Evolutionary conservation across 2,113 vertebrate species (phyloP).

Genomic region (Castor canadensis): DNA sequence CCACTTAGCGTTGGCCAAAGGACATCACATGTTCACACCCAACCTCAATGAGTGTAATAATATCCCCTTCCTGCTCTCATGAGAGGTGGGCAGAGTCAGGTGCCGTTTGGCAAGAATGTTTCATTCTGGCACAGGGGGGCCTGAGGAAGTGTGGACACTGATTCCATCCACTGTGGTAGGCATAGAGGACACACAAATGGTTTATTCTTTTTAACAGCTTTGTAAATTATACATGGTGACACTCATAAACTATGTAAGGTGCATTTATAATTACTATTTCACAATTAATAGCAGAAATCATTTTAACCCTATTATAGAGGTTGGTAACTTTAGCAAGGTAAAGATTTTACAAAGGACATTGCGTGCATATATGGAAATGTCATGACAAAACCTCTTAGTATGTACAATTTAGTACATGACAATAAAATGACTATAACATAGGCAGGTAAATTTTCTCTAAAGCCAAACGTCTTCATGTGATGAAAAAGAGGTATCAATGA

Average conservation of each 20-base stretch:
- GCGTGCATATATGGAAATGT: too few relatives aligned
- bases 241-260: background rate
- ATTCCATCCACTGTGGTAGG: accelerated
- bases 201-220: background rate
- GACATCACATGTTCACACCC: background rate
- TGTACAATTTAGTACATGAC: too few relatives aligned
- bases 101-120: accelerated
- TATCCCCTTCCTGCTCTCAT: background rate
- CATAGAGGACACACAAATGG: background rate
- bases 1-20: background rate
- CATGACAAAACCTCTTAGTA: too few relatives aligned
- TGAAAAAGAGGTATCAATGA: background rate
- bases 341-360: background rate
- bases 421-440: background rate
- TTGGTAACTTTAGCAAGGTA: background rate
- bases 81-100: background rate
- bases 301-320: background rate
- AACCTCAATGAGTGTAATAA: background rate
- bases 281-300: background rate
- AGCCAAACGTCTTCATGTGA: background rate
- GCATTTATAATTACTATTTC: background rate
- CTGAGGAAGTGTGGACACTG: background rate
- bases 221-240: background rate
- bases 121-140: background rate
- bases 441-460: background rate